Percentiles rank a stretch among this genome's conserved stretches.
Conservation (phyloP, 1,140 invertebrate genomes). For the Bombus breviceps region DNA sequence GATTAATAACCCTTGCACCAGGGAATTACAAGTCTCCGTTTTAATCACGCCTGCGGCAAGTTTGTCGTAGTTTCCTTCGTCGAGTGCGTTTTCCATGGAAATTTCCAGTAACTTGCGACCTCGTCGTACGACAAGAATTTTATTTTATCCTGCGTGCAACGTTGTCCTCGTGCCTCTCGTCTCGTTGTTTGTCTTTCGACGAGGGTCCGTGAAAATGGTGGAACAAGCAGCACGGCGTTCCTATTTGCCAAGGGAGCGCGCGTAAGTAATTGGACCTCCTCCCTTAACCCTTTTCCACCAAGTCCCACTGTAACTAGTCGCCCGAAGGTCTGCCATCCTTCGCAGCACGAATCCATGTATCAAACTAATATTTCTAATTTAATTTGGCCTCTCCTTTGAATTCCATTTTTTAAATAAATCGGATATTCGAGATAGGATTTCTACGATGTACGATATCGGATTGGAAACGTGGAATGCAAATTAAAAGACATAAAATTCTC, state of each 20-base stretch:
- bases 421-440: too few species aligned
- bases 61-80: neutral
- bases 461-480: neutral
- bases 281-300: too few species aligned
- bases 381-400: rapidly evolving
- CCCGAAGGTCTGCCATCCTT: neutral
- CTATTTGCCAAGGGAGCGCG: neutral
- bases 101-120: neutral
- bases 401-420: neutral
- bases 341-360: neutral
- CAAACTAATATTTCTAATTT: neutral
- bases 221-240: too few species aligned
- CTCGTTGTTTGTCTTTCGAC: neutral
- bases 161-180: neutral
- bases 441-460: neutral
- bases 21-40: neutral
- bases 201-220: neutral
- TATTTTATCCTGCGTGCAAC: neutral
- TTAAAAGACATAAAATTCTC: neutral
- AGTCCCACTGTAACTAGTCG: neutral
- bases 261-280: neutral
- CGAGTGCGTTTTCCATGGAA: neutral
- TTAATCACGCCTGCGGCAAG: neutral
- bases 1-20: neutral
- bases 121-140: neutral